Percentiles rank a stretch among this genome's conserved stretches.
Evolutionary conservation across 1,140 invertebrate species (phyloP).

Genomic region (Drosophila athabasca): DNA sequence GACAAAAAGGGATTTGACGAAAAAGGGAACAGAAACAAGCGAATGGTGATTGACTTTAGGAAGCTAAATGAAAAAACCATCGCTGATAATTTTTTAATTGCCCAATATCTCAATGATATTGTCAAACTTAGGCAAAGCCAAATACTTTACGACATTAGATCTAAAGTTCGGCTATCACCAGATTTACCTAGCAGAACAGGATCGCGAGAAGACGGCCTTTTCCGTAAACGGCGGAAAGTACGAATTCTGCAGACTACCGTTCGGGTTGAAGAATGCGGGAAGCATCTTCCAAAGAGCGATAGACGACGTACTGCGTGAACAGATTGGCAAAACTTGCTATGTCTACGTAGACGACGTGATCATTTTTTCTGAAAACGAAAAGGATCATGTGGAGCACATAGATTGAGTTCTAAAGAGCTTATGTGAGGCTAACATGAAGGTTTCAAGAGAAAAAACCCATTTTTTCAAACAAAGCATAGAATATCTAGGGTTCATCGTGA

Average conservation of each 20-base stretch:
- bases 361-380: constrained; percentile 19
- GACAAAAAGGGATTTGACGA: no score
- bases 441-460: background rate
- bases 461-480: background rate
- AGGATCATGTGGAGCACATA: constrained; percentile 5
- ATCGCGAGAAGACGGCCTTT: constrained; percentile 84
- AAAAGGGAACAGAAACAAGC: no score
- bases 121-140: constrained; percentile 19
- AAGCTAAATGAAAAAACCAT: background rate
- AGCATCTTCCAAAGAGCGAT: constrained; percentile 35
- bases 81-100: no score
- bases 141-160: constrained; percentile 17
- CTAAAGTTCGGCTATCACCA: no score
- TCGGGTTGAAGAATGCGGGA: constrained; percentile 22
- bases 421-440: background rate
- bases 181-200: constrained; percentile 67
- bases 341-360: constrained; percentile 34
- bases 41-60: no score
- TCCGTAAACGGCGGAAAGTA: constrained; percentile 59
- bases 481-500: background rate
- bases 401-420: constrained; percentile 15
- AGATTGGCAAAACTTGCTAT: constrained; percentile 21
- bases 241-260: constrained; percentile 24
- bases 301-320: constrained; percentile 22
- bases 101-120: constrained; percentile 73